A percentile compares a stretch with the other conserved stretches of the same genome.
phyloP scores from a whole-genome alignment of 1,140 invertebrate genomes.

The Brachionus manjavacas region DNA sequence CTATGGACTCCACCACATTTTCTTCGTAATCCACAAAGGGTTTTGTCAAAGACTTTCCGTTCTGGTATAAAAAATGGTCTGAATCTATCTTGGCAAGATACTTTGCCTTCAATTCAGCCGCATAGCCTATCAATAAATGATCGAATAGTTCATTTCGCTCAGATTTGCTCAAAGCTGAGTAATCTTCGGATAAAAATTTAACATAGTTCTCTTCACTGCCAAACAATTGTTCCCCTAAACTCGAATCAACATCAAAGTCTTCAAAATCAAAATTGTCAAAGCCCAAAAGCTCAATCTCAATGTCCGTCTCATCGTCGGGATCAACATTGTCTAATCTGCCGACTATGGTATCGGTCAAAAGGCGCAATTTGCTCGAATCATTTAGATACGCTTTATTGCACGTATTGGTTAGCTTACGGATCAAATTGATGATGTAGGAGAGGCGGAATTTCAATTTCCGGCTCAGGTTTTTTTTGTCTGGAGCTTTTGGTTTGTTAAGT shows the following conservation, averaged over 20 bases:
- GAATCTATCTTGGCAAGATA: not conserved
- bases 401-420: not conserved
- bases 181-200: not conserved
- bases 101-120: not conserved
- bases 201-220: not conserved
- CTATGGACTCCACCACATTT: constrained; percentile 4
- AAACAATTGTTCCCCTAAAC: not conserved
- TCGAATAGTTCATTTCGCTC: not conserved
- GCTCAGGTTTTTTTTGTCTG: not conserved
- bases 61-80: not conserved
- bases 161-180: not conserved
- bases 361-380: not conserved
- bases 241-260: not conserved
- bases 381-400: constrained; percentile 9
- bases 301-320: not conserved
- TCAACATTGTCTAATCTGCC: not conserved
- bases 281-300: not conserved
- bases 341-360: not conserved
- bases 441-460: not conserved
- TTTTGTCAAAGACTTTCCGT: not conserved
- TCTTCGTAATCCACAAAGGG: not conserved
- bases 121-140: not conserved
- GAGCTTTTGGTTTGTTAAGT: not conserved
- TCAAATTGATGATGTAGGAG: not conserved
- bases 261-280: constrained; percentile 21